A percentile compares a stretch with the other conserved stretches of the same genome.
phyloP scores from a whole-genome alignment of 2,797 vertebrate species.

The Microctenopoma steveboyesi region DNA sequence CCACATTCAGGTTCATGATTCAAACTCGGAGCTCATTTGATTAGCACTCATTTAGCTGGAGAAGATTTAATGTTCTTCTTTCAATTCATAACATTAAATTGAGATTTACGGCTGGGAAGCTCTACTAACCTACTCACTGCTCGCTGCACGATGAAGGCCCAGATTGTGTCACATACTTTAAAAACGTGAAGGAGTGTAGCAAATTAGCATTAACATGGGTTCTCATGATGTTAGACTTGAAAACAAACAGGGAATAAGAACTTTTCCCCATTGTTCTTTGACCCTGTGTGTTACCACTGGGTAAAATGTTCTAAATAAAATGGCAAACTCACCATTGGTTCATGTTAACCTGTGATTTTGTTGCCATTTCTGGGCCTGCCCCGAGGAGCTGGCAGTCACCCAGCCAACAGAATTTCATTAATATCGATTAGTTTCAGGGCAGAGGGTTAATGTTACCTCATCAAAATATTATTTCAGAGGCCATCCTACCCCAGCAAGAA shows the following conservation, averaged over 20 bases:
- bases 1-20: constrained; percentile 58
- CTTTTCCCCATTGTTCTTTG: constrained; percentile 1
- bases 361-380: constrained; percentile 15
- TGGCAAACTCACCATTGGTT: neutral
- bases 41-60: constrained; percentile 44
- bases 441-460: constrained; percentile 50
- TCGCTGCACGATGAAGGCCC: constrained; percentile 3
- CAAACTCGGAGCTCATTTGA: constrained; percentile 41
- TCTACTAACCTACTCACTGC: constrained; percentile 20
- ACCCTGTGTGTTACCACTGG: neutral
- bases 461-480: constrained; percentile 49
- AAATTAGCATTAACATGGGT: constrained; percentile 24
- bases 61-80: constrained; percentile 23
- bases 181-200: constrained; percentile 4
- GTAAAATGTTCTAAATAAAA: constrained; percentile 3
- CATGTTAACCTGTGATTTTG: neutral
- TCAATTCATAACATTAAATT: constrained; percentile 27
- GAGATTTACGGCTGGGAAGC: constrained; percentile 39
- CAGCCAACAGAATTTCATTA: constrained; percentile 29
- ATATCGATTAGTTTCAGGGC: constrained; percentile 51
- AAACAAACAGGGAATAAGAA: constrained; percentile 9
- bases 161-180: neutral
- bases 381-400: constrained; percentile 31
- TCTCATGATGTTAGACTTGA: neutral
- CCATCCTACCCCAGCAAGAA: constrained; percentile 19